Base-by-base conservation (phyloP, 2,888 invertebrate species). In the Gymnoscelis rufifasciata region DNA sequence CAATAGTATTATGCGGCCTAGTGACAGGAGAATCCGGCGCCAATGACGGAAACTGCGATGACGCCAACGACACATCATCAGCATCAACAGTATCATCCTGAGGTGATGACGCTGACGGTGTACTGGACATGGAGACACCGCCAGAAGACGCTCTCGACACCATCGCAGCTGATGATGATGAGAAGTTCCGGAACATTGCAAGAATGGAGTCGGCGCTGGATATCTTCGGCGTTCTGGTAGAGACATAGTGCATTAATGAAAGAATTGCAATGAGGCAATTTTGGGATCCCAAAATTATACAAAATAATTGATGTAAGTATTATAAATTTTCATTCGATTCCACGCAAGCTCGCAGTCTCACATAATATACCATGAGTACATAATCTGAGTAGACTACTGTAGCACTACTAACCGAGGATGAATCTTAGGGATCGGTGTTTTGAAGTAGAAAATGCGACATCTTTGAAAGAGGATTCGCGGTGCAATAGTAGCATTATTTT, bases 181-280 rank as follows among this genome's bases (percentile, higher is more conserved):
- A 92, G 68, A 93, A 93, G 68, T 92, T 93, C 43, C 93, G 87
- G 70, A 94, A 93, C 92, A 94, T 94, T 7, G 94, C 93, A 51
- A 94, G 77, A 55, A 94, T 93, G 1, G 94, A 94, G 75, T 95
- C 94, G 7, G 94, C 94, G 66, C 93, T 93, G 19, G 93, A 91
- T 38, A 93, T 92, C 74, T 93, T 93, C 56, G 91, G 89, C 36
- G 89, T 81, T 61, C 88, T 82, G 64, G 64, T 78, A 70, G 56
- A 54, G 13, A 33, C 10, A 6, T n/a, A 14, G 8, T 14, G 31
- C 7, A 8, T 13, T 30, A 13, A 13, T 8, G 13, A 19, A 19
- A 19, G 19, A 19, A 19, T 5, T n/a, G n/a, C n/a, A n/a, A n/a
- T n/a, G n/a, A n/a, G n/a, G n/a, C n/a, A n/a, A n/a, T n/a, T n/a